Percentiles rank a stretch among this genome's conserved stretches.
Conservation (phyloP, 2,888 invertebrate species). For the Plemyria rubiginata region DNA sequence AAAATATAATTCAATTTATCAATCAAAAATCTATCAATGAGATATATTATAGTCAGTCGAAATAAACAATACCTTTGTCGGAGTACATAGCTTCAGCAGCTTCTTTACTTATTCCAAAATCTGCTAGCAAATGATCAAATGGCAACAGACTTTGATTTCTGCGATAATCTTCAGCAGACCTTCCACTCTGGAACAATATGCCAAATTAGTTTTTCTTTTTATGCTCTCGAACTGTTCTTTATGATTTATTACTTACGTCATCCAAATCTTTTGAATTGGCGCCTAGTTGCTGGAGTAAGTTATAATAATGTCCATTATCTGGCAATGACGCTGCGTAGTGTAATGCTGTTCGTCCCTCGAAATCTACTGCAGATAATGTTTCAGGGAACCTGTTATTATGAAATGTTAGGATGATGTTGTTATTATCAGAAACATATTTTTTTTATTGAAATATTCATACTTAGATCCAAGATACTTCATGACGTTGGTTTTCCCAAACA, state of each 20-base stretch:
- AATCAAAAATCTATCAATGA: constrained; percentile 2
- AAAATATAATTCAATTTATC: neutral
- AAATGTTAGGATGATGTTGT: constrained; percentile 1
- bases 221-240: neutral
- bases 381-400: constrained; percentile 89
- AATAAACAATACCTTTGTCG: constrained; percentile 88
- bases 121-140: constrained; percentile 87
- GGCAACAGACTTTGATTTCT: constrained; percentile 88
- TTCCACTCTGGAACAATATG: constrained; percentile 86
- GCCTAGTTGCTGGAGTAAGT: constrained; percentile 93
- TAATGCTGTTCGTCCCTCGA: constrained; percentile 92
- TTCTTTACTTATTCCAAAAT: constrained; percentile 89
- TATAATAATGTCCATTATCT: constrained; percentile 95
- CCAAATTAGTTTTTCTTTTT: neutral
- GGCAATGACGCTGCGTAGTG: constrained; percentile 94
- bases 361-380: constrained; percentile 91
- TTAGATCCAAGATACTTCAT: constrained; percentile 86
- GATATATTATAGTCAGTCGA: neutral
- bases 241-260: constrained; percentile 86
- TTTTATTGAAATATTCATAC: constrained; percentile 43
- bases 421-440: neutral
- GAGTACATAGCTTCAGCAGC: constrained; percentile 88
- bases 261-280: constrained; percentile 93
- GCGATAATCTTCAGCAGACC: constrained; percentile 92
- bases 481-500: constrained; percentile 93